phyloP scores from a whole-genome alignment of 2,113 vertebrate species.

The Lepisosteus oculatus region DNA sequence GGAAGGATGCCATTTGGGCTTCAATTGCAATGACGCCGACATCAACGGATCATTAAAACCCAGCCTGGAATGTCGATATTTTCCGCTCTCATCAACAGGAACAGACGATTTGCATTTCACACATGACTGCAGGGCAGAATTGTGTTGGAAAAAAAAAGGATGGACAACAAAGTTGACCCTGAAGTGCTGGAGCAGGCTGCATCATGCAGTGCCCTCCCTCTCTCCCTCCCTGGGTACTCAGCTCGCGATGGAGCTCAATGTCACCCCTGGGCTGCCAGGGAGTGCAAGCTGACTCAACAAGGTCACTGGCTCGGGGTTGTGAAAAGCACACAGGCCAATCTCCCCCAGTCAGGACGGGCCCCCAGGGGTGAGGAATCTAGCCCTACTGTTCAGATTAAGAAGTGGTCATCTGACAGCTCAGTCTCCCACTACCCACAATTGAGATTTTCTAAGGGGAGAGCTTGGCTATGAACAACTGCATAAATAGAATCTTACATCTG shows the following conservation, averaged over 20 bases:
- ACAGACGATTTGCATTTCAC: not conserved
- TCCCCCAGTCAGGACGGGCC: not conserved
- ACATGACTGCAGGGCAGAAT: not conserved
- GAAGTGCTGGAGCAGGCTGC: not conserved
- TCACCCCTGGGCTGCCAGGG: not conserved
- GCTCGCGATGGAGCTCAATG: not conserved
- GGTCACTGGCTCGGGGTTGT: not conserved
- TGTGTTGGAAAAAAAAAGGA: not conserved
- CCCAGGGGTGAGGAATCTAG: too few relatives aligned
- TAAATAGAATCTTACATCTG: too few relatives aligned
- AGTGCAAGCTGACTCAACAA: not conserved
- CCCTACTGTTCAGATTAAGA: too few relatives aligned
- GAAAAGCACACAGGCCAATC: not conserved
- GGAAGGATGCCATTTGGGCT: too few relatives aligned
- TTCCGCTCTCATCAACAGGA: not conserved
- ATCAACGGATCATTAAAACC: not conserved
- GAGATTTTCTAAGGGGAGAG: too few relatives aligned
- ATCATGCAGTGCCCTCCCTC: not conserved
- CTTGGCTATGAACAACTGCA: too few relatives aligned
- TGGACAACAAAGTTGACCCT: not conserved
- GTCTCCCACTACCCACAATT: too few relatives aligned
- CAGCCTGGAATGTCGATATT: not conserved
- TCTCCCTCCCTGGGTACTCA: not conserved
- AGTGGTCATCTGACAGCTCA: too few relatives aligned
- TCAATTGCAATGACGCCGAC: too few relatives aligned